phyloP scores from a whole-genome alignment of 2,113 vertebrate species.

The Zosterops hypoxanthus region DNA sequence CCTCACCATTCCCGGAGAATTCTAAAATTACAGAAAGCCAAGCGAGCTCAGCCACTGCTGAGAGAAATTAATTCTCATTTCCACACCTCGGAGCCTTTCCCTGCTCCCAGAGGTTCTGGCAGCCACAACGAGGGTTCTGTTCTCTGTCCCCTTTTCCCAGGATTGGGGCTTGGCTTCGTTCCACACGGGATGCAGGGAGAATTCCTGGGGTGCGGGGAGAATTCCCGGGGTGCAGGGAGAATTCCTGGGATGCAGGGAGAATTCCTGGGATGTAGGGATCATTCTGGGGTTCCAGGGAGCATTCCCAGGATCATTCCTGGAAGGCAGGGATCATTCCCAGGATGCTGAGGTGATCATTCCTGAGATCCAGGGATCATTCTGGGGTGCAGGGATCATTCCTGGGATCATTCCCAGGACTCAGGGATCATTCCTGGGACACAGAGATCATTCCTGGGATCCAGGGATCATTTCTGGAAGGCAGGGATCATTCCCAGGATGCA shows the following conservation, averaged over 20 bases:
- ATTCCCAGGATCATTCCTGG: not conserved
- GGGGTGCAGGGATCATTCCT: too few relatives aligned
- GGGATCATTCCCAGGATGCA: not conserved
- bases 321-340: not conserved
- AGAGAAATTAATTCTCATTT: not conserved
- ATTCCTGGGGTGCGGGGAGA: not conserved
- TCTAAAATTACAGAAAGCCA: not conserved
- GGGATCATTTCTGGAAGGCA: not conserved
- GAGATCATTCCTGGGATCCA: too few relatives aligned
- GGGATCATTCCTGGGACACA: not conserved
- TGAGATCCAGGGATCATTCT: not conserved
- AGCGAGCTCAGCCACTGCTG: not conserved
- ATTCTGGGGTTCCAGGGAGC: not conserved
- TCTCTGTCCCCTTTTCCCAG: not conserved
- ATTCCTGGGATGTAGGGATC: not conserved
- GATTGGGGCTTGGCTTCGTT: not conserved
- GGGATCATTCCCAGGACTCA: not conserved
- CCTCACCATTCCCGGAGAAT: not conserved
- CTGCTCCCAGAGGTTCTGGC: not conserved
- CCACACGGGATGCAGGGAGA: not conserved
- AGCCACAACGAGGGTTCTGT: not conserved
- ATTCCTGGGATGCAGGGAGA: not conserved
- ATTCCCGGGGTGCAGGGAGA: not conserved
- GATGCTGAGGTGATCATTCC: too few relatives aligned
- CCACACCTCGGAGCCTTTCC: not conserved